A percentile compares a stretch with the other conserved stretches of the same genome.
These are phyloP conservation scores for Cepaea hortensis DNA, from an alignment of 2,888 invertebrate genomes.

Conservation along the genomic window DNA sequence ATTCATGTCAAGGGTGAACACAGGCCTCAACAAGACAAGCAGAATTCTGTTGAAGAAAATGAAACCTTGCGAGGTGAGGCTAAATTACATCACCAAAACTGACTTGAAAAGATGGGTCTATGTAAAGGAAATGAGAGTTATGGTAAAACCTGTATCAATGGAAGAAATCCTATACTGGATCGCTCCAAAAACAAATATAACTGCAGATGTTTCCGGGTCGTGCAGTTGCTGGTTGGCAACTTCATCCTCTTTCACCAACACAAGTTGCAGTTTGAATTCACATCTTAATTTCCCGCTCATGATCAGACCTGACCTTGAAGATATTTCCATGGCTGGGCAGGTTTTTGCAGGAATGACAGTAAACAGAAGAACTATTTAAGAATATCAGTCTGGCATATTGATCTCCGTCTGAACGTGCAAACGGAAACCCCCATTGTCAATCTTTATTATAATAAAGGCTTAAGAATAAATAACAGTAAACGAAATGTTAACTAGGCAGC, in stretches of 20 bases:
- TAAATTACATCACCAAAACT: slow-evolving; percentile 56
- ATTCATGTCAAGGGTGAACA: slow-evolving; percentile 61
- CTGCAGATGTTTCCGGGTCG: slow-evolving; percentile 34
- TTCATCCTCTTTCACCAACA: slow-evolving; percentile 62
- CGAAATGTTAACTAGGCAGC: no score
- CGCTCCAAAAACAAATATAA: slow-evolving; percentile 24
- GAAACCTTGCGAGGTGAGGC: slow-evolving; percentile 58
- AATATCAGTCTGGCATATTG: no score
- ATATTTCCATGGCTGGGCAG: slow-evolving; percentile 54
- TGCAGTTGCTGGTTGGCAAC: slow-evolving; percentile 62
- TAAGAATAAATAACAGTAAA: no score
- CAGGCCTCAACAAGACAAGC: slow-evolving; percentile 63
- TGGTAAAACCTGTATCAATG: slow-evolving; percentile 41
- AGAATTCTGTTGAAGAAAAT: slow-evolving; percentile 56
- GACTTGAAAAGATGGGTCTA: slow-evolving; percentile 60
- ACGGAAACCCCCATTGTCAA: no score
- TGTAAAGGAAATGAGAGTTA: slow-evolving; percentile 42
- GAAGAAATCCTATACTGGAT: slow-evolving; percentile 49
- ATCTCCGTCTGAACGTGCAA: no score
- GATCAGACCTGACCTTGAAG: slow-evolving; percentile 16
- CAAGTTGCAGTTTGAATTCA: slow-evolving; percentile 61
- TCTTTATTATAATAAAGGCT: no score
- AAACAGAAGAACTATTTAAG: slow-evolving; percentile 56
- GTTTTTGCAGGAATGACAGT: slow-evolving; percentile 61
- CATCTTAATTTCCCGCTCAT: slow-evolving; percentile 35